A percentile compares a stretch with the other conserved stretches of the same genome.
Evolutionary conservation across 2,888 invertebrate species (phyloP).

Genomic region (Cerceris rybyensis): DNA sequence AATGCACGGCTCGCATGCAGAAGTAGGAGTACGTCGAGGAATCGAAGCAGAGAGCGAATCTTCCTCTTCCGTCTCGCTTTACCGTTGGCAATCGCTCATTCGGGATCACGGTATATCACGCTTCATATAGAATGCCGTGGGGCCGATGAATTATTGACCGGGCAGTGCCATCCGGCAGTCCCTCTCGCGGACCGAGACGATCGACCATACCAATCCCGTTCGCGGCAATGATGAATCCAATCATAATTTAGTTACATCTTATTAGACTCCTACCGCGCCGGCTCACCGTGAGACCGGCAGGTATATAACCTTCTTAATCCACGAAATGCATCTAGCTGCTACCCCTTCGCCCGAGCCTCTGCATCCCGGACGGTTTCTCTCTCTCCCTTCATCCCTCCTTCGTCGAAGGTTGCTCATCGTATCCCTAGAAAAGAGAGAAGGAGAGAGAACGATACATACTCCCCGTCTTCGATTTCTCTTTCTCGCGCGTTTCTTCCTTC

Average conservation of each 20-base stretch:
- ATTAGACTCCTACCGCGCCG: constrained; percentile 80
- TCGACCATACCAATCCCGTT: constrained; percentile 77
- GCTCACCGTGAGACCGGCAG: constrained; percentile 79
- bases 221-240: constrained; percentile 80
- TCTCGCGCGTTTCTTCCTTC: constrained; percentile 51
- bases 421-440: neutral
- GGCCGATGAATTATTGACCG: constrained; percentile 76
- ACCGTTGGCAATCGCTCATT: constrained; percentile 78
- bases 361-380: constrained; percentile 3
- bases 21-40: constrained; percentile 48
- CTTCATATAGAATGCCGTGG: constrained; percentile 74
- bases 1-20: constrained; percentile 23
- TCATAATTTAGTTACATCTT: constrained; percentile 81
- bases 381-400: neutral
- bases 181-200: constrained; percentile 61
- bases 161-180: constrained; percentile 47
- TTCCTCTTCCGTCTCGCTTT: constrained; percentile 66
- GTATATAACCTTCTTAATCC: constrained; percentile 78
- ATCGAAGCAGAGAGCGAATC: constrained; percentile 47
- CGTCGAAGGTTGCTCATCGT: neutral
- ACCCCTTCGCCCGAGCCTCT: constrained; percentile 49
- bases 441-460: constrained; percentile 10
- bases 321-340: constrained; percentile 75
- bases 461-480: constrained; percentile 54
- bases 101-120: constrained; percentile 79